These are phyloP conservation scores for Macropis europaea DNA, from an alignment of 2,888 invertebrate species.

Conservation along the genomic window DNA sequence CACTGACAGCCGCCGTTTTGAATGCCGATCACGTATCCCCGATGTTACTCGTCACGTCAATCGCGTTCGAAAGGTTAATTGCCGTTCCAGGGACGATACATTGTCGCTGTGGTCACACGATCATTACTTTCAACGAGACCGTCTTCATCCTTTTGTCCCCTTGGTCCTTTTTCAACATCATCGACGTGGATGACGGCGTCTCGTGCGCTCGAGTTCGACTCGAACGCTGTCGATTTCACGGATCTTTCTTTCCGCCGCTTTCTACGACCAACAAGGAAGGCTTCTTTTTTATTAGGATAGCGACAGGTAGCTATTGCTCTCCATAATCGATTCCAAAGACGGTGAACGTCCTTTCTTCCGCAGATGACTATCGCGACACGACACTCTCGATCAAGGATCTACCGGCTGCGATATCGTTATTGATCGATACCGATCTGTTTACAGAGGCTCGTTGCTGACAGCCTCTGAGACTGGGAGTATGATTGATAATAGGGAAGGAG, in stretches of 20 bases:
- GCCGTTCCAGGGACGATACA: conserved; percentile 16
- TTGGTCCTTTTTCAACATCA: not conserved
- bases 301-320: not conserved
- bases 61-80: conserved; percentile 28
- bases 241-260: conserved; percentile 29
- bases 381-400: too few species aligned
- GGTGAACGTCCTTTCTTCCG: not conserved
- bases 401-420: too few species aligned
- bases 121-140: not conserved
- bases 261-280: conserved; percentile 34
- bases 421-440: too few species aligned
- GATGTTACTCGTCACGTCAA: conserved; percentile 1
- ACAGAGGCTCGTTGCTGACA: too few species aligned
- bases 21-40: not conserved
- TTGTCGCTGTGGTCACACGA: conserved; percentile 18
- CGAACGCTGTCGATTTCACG: conserved; percentile 27
- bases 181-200: conserved; percentile 9
- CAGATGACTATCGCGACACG: not conserved
- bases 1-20: not conserved
- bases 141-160: not conserved
- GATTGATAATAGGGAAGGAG: too few species aligned
- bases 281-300: not conserved
- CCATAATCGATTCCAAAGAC: conserved; percentile 13
- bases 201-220: conserved; percentile 20
- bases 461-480: too few species aligned